Evolutionary conservation across 2,113 vertebrate genomes (phyloP).

Genomic region (Pungitius pungitius): DNA sequence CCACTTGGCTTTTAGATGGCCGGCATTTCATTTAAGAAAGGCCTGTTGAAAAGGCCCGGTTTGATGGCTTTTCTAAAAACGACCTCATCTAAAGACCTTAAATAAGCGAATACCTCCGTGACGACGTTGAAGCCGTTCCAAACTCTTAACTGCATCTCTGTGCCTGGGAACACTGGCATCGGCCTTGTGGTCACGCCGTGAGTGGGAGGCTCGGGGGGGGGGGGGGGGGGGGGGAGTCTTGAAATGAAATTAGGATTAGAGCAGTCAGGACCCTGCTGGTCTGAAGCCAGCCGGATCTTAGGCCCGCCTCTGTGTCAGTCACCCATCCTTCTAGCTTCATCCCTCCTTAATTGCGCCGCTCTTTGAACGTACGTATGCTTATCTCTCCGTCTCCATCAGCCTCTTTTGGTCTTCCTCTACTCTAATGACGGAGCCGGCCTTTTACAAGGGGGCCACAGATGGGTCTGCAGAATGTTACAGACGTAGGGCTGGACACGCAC

Average conservation of each 20-base stretch:
- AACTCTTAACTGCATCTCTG: slow-evolving; percentile 46
- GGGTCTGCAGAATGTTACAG: slow-evolving; percentile 34
- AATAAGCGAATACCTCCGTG: slow-evolving; percentile 52
- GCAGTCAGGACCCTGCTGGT: slow-evolving; percentile 25
- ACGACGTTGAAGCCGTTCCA: slow-evolving; percentile 31
- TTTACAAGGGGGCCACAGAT: slow-evolving; percentile 56
- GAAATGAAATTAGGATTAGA: slow-evolving; percentile 63
- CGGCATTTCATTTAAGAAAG: slow-evolving; percentile 53
- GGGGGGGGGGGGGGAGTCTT: slow-evolving; percentile 19
- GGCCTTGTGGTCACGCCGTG: slow-evolving; percentile 33
- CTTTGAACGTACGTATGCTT: background rate
- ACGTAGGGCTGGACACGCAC: slow-evolving; percentile 33
- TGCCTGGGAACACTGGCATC: slow-evolving; percentile 57
- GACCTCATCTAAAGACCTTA: slow-evolving; percentile 57
- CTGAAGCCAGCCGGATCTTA: slow-evolving; percentile 30
- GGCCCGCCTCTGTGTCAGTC: slow-evolving; percentile 23
- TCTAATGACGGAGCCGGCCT: slow-evolving; percentile 41
- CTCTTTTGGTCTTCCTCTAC: slow-evolving; percentile 17
- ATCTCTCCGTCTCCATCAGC: slow-evolving; percentile 16
- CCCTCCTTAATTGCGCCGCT: slow-evolving; percentile 15
- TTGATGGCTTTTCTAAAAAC: slow-evolving; percentile 68
- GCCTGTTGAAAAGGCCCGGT: slow-evolving; percentile 53
- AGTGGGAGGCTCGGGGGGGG: slow-evolving; percentile 29
- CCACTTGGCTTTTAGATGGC: slow-evolving; percentile 64
- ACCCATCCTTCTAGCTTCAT: slow-evolving; percentile 27